phyloP scores from a whole-genome alignment of 2,888 invertebrate species.

The Hypercompe scribonia region DNA sequence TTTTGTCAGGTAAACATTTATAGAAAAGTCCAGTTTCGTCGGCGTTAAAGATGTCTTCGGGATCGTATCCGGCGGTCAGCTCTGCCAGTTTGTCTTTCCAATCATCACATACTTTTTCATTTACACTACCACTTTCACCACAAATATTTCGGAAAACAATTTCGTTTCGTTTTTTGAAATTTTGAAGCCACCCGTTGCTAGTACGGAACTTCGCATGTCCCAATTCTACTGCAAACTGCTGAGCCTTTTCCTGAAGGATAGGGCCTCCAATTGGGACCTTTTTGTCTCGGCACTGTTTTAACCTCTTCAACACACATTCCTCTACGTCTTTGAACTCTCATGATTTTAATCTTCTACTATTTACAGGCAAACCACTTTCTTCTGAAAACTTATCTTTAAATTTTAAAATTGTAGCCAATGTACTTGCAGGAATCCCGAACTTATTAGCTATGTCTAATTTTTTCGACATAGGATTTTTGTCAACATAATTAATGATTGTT shows the following conservation, averaged over 20 bases:
- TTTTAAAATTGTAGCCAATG: slow-evolving; percentile 20
- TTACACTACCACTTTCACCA: slow-evolving; percentile 44
- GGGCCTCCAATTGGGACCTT: slow-evolving; percentile 23
- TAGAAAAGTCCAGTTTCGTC: slow-evolving; percentile 37
- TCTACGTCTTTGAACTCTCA: slow-evolving; percentile 21
- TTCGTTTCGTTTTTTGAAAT: slow-evolving; percentile 23
- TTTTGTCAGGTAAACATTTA: slow-evolving; percentile 20
- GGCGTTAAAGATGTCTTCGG: slow-evolving; percentile 23
- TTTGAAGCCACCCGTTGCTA: slow-evolving; percentile 13
- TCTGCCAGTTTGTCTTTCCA: slow-evolving; percentile 3
- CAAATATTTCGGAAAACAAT: slow-evolving; percentile 45
- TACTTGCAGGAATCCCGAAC: slow-evolving; percentile 17
- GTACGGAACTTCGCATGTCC: neutral
- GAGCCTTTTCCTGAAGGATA: slow-evolving; percentile 19
- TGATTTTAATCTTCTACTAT: neutral
- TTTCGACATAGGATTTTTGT: slow-evolving; percentile 14
- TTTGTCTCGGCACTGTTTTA: slow-evolving; percentile 33
- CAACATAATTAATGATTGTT: slow-evolving; percentile 7
- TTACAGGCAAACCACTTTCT: slow-evolving; percentile 5
- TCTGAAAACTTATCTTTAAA: slow-evolving; percentile 18
- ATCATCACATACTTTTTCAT: slow-evolving; percentile 15
- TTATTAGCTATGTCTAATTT: slow-evolving; percentile 34
- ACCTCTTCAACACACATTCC: slow-evolving; percentile 34
- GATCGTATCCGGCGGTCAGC: slow-evolving; percentile 1
- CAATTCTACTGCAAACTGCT: neutral